These are phyloP conservation scores for Datnioides undecimradiatus DNA, from an alignment of 2,113 vertebrate genomes.

Conservation along the genomic window DNA sequence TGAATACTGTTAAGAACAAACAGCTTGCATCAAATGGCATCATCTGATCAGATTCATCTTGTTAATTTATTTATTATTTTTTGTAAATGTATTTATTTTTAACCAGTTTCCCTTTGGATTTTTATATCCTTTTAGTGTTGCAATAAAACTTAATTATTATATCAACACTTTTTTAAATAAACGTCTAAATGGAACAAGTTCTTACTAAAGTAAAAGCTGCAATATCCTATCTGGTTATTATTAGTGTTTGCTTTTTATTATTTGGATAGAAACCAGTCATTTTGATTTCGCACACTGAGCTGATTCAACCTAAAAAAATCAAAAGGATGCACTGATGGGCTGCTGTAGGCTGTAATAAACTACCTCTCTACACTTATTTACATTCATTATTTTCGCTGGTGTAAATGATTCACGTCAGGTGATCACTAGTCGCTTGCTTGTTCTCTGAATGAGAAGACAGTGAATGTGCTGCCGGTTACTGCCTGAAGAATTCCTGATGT, in stretches of 20 bases:
- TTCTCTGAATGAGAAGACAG: neutral
- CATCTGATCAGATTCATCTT: too few species aligned
- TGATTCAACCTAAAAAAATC: neutral
- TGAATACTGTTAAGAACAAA: neutral
- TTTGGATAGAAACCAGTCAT: neutral
- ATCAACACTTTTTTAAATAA: neutral
- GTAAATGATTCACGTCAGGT: neutral
- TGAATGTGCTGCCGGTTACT: neutral
- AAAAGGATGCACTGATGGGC: neutral
- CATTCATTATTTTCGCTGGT: neutral
- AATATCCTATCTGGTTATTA: neutral
- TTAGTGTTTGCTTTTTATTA: neutral
- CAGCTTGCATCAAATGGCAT: neutral
- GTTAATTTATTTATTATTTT: neutral
- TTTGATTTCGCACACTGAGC: neutral
- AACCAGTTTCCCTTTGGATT: too few species aligned
- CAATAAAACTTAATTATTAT: neutral
- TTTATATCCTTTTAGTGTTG: neutral
- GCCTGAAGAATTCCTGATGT: conserved; percentile 27
- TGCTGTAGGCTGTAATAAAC: neutral
- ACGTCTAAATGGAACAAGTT: neutral
- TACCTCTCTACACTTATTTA: neutral
- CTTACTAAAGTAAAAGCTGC: neutral
- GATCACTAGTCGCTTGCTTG: neutral
- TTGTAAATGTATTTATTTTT: too few species aligned